Percentiles rank a stretch among this genome's conserved stretches.
phyloP scores from a whole-genome alignment of 2,888 invertebrate genomes.

The Celastrina argiolus region DNA sequence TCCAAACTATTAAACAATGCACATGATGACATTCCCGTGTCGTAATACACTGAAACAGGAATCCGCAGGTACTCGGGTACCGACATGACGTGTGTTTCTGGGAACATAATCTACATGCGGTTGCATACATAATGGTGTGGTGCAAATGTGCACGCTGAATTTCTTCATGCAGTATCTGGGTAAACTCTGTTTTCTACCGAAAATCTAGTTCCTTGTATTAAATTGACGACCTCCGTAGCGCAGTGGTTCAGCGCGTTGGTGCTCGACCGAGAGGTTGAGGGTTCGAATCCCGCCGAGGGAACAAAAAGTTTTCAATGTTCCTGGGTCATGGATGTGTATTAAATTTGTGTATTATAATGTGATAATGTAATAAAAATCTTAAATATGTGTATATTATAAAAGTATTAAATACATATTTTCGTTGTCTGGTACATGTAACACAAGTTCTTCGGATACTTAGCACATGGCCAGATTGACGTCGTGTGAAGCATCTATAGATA shows the following conservation, averaged over 20 bases:
- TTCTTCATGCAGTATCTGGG: not conserved
- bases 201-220: constrained; percentile 1
- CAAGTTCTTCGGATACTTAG: no score
- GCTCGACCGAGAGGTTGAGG: no score
- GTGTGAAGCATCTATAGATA: no score
- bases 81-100: not conserved
- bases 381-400: no score
- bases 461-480: no score
- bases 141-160: constrained; percentile 5
- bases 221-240: no score
- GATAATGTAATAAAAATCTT: no score
- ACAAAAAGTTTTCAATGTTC: not conserved
- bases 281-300: no score
- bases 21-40: not conserved
- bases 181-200: constrained; percentile 3
- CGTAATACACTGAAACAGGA: not conserved
- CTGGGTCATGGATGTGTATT: not conserved
- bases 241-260: no score
- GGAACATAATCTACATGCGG: constrained; percentile 18
- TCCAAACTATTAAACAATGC: constrained; percentile 7
- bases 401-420: no score
- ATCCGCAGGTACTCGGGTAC: constrained; percentile 6
- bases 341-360: no score
- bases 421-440: no score
- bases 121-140: constrained; percentile 16